phyloP scores from a whole-genome alignment of 2,797 vertebrate genomes.

The Somateria mollissima region DNA sequence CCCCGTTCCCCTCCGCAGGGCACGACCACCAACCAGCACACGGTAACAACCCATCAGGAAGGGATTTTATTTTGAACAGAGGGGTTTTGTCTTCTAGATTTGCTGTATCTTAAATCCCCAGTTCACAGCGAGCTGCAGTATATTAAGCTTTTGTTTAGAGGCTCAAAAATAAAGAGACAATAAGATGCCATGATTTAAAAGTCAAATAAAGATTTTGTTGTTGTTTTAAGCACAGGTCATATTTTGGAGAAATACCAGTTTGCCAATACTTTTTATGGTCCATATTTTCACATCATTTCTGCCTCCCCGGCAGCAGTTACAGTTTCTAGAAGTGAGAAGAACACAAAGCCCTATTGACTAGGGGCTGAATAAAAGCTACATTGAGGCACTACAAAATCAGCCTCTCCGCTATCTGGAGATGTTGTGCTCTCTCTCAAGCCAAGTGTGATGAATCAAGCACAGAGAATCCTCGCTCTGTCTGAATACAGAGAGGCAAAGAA shows the following conservation, averaged over 20 bases:
- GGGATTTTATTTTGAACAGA: not conserved
- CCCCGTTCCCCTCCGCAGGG: not conserved
- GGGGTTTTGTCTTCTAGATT: not conserved
- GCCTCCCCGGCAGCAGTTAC: slow-evolving; percentile 11
- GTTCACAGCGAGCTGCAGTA: fast-evolving
- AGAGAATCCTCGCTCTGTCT: slow-evolving; percentile 54
- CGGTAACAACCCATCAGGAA: not conserved
- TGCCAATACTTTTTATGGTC: slow-evolving; percentile 52
- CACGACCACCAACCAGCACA: not conserved
- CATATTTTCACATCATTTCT: not conserved
- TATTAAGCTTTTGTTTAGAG: slow-evolving; percentile 15
- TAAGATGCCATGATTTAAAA: slow-evolving; percentile 47
- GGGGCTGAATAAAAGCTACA: slow-evolving; percentile 58
- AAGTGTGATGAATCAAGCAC: slow-evolving; percentile 60
- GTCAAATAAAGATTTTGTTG: slow-evolving; percentile 56
- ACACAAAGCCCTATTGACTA: slow-evolving; percentile 61
- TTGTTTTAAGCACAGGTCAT: slow-evolving; percentile 42
- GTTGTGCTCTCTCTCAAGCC: slow-evolving; percentile 65
- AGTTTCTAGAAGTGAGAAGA: slow-evolving; percentile 1
- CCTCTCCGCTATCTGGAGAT: slow-evolving; percentile 61
- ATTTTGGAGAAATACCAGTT: slow-evolving; percentile 35
- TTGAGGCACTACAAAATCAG: slow-evolving; percentile 56
- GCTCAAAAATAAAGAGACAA: not conserved
- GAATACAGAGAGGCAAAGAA: slow-evolving; percentile 67
- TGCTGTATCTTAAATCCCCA: not conserved